Evolutionary conservation across 2,113 vertebrate species (phyloP), one percentile per base, ranked within the genome.

Genomic region (Hassar affinis): DNA sequence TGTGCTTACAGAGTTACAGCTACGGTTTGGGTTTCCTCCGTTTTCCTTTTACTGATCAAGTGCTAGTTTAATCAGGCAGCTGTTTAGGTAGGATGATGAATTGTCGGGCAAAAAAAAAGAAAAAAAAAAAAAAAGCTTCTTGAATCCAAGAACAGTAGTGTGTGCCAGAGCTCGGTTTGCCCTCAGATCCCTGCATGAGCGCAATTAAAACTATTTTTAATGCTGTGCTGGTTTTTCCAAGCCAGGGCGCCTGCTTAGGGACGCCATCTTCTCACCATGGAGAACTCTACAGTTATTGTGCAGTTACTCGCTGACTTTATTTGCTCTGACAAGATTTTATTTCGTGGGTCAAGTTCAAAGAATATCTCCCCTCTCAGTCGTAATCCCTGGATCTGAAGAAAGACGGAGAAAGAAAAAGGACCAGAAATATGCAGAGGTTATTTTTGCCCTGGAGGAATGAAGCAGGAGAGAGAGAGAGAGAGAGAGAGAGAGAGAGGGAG

Each of bases 291-390:
- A n/a, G n/a, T 91, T 84, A 91, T 82, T 52, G 18, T 52, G 47
- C 87, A 56, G 85, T 87, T 90, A 87, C 86, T 88, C 77, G 27
- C 18, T 79, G 85, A 90, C 90, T 90, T 89, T 76, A 92, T 91
- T 92, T 91, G 91, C 92, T 91, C 89, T 91, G 91, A 93, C 91
- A 92, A 87, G 88, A 89, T 92, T 92, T 90, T 89, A 87, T 90
- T 92, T 93, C 85, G 84, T 87, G 90, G 88, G 85, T 86, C 78
- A 76, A 84, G 87, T 90, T 92, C 88, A 90, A 89, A 90, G 86
- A 85, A 42, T 78, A 45, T 52, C 57, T 56, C 25, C 42, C 74
- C 74, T 75, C 77, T 20, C 33, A 20, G 72, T 84, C 82, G 78
- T 93, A 92, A 93, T 93, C 93, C 85, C 88, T 88, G 85, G 6